These are phyloP conservation scores for Cydia fagiglandana DNA, from an alignment of 1,140 invertebrate species.

Conservation along the genomic window DNA sequence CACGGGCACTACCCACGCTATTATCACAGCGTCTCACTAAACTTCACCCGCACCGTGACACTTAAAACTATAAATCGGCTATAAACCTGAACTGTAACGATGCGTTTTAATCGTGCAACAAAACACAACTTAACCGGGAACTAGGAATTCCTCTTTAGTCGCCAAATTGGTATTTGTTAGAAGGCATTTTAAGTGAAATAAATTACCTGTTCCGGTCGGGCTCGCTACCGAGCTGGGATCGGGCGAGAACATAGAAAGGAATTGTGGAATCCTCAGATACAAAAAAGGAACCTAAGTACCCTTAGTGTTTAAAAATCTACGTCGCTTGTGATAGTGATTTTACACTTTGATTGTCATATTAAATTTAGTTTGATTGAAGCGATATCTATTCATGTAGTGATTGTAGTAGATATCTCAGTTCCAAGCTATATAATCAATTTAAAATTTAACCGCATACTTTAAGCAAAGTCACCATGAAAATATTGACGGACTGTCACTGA, in stretches of 20 bases:
- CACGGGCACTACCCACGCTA: not conserved
- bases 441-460: too few species aligned
- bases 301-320: too few species aligned
- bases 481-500: too few species aligned
- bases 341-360: too few species aligned
- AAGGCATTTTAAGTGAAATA: constrained; percentile 50
- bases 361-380: too few species aligned
- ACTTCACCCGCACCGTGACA: not conserved
- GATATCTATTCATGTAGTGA: too few species aligned
- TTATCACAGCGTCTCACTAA: not conserved
- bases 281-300: not conserved
- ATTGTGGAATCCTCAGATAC: constrained; percentile 47
- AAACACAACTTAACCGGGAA: constrained; percentile 34
- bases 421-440: too few species aligned
- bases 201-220: constrained; percentile 52
- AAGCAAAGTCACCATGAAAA: too few species aligned
- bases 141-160: constrained; percentile 37
- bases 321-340: too few species aligned
- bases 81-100: constrained; percentile 15
- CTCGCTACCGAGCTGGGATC: constrained; percentile 44
- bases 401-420: too few species aligned
- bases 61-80: not conserved
- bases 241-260: constrained; percentile 53
- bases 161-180: constrained; percentile 45
- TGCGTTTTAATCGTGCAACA: constrained; percentile 36